Evolutionary conservation across 2,888 invertebrate species (phyloP).

Genomic region (Nephrotoma flavescens): DNA sequence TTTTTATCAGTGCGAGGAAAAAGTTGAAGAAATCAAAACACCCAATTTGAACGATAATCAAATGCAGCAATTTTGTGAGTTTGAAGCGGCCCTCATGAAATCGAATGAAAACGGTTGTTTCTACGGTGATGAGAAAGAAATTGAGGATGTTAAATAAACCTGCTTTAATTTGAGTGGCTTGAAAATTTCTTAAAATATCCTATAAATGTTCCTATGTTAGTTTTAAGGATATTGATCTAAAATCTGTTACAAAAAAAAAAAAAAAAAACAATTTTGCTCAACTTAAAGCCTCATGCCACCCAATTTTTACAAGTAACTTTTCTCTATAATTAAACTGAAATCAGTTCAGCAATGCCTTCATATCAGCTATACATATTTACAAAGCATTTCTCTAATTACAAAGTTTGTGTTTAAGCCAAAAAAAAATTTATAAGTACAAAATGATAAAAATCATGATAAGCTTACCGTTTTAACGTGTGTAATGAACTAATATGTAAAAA

Average conservation of each 20-base stretch:
- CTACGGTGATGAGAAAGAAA: not conserved
- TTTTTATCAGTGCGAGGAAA: not conserved
- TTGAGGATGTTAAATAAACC: not conserved
- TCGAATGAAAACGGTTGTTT: not conserved
- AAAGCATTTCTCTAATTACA: not conserved
- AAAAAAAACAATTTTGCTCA: not conserved
- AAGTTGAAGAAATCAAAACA: not conserved
- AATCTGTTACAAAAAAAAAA: not conserved
- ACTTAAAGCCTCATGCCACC: not conserved
- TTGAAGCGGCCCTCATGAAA: not conserved
- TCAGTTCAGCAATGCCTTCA: not conserved
- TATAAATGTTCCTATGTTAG: not conserved
- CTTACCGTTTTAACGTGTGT: too few species aligned
- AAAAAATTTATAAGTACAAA: not conserved
- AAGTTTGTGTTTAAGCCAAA: not conserved
- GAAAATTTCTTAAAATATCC: too few species aligned
- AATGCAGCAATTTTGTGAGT: not conserved
- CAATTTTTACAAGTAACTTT: not conserved
- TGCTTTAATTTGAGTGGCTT: not conserved
- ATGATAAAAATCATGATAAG: not conserved
- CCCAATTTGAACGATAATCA: not conserved
- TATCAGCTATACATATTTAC: not conserved
- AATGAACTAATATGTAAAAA: not conserved
- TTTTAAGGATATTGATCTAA: not conserved
- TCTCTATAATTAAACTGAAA: not conserved